Percentiles rank a stretch among this genome's conserved stretches.
Conservation (phyloP, 2,888 invertebrate species). For the Conops quadrifasciatus region DNA sequence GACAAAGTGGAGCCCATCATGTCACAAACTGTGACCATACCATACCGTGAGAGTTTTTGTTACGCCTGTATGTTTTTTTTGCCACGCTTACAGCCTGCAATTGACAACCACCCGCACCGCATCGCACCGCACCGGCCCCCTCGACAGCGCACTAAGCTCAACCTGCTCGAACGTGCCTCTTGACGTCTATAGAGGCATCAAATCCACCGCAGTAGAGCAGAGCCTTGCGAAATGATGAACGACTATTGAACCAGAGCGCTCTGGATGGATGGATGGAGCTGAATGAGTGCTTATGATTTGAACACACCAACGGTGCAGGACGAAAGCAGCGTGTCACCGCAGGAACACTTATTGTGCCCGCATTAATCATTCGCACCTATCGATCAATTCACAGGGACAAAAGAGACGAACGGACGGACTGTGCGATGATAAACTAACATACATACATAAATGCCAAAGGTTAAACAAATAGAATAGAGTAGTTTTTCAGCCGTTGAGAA, state of each 20-base stretch:
- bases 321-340: constrained; percentile 10
- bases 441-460: too few relatives aligned
- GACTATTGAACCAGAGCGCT: constrained; percentile 58
- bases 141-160: neutral
- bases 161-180: neutral
- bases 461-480: too few relatives aligned
- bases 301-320: constrained; percentile 2
- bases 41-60: neutral
- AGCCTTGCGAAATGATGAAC: constrained; percentile 56
- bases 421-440: neutral
- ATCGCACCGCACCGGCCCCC: neutral
- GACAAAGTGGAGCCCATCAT: constrained; percentile 51
- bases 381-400: constrained; percentile 37
- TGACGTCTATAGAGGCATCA: constrained; percentile 25
- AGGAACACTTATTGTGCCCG: constrained; percentile 27
- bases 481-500: too few relatives aligned
- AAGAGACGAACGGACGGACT: neutral
- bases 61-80: neutral
- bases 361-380: constrained; percentile 44
- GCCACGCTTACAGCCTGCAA: neutral
- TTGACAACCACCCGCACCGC: neutral
- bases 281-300: constrained; percentile 27
- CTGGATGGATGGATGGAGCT: constrained; percentile 34
- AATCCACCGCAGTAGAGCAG: constrained; percentile 20
- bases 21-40: neutral